These are phyloP conservation scores for Drosophila rufa DNA, from an alignment of 1,140 invertebrate species.

Conservation along the genomic window DNA sequence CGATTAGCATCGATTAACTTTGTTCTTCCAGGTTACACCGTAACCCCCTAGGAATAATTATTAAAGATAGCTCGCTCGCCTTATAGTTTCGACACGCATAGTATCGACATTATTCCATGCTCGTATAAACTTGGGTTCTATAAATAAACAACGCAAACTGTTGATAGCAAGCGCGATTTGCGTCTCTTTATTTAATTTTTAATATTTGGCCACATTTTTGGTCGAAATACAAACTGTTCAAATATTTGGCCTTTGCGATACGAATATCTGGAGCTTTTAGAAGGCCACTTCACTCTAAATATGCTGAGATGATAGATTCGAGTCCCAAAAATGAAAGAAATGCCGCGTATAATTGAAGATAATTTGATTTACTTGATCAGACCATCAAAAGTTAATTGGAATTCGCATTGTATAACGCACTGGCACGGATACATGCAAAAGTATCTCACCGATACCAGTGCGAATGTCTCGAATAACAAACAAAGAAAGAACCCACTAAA, in stretches of 20 bases:
- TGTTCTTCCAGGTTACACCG: background rate
- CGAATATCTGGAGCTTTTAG: conserved; percentile 4
- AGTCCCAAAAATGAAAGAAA: conserved; percentile 5
- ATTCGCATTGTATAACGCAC: conserved; percentile 9
- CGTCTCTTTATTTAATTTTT: conserved; percentile 36
- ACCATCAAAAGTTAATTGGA: conserved; percentile 49
- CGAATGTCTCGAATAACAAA: conserved; percentile 38
- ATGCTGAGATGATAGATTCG: conserved; percentile 1
- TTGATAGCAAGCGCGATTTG: conserved; percentile 49
- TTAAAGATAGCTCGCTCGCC: background rate
- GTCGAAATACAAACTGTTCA: conserved; percentile 29
- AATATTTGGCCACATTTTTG: conserved; percentile 43
- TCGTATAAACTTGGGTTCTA: conserved; percentile 27
- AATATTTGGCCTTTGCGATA: conserved; percentile 16
- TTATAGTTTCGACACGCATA: conserved; percentile 6
- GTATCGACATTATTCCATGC: conserved; percentile 14
- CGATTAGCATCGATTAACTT: background rate
- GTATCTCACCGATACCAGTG: conserved; percentile 37
- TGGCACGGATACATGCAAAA: conserved; percentile 7
- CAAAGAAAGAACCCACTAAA: conserved; percentile 31
- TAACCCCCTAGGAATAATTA: background rate
- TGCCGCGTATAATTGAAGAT: conserved; percentile 18
- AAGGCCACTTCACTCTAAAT: conserved; percentile 8
- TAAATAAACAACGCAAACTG: conserved; percentile 47
- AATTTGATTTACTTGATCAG: conserved; percentile 58